Evolutionary conservation across 1,140 invertebrate genomes (phyloP), one percentile per base, ranked within the genome.

Genomic region (Diploscapter pachys): DNA sequence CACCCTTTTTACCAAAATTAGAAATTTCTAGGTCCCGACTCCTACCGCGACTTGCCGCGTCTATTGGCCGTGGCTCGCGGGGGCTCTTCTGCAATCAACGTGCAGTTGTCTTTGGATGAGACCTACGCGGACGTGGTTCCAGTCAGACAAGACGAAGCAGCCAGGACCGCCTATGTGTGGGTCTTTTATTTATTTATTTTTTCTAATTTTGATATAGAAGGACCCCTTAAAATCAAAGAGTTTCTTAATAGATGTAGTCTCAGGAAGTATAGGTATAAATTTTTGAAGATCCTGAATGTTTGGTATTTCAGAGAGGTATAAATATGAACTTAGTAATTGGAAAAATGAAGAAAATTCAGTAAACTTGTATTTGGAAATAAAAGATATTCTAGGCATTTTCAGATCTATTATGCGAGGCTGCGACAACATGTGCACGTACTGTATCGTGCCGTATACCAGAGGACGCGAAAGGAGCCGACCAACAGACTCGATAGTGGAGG

Each of bases 371-470:
- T 11, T 55, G 2, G 9, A 72, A 63, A 57, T 48, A 63, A 48
- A 73, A 68, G 66, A 51, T 81, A 70, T 76, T 70, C n/a, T 3
- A 62, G 31, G 31, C 0, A 1, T 31, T 80, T 87, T 31, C 80
- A 93, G 92, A 56, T 94, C 95, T 11, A 96, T 98, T 80, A 97
- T 96, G 93, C 88, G 95, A 76, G 95, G 95, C 1, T 98, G 96
- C 88, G 93, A 98, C 87, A 98, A 98, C 83, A 96, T 98, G 94
- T 98, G 96, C 82, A 92, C 92, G 11, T 96, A 94, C 82, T 96
- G 93, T 83, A 94, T 96, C 75, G 93, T 96, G 2, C 94, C 93
- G 4, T 95, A 94, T 85, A 97, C 94, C 0, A 89, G 96, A 82
- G 95, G 96, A 65, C 88, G 91, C 76, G 96, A 98, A 87, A 88